Conservation (phyloP, 2,888 invertebrate species). For the Drosophila paranaensis region DNA sequence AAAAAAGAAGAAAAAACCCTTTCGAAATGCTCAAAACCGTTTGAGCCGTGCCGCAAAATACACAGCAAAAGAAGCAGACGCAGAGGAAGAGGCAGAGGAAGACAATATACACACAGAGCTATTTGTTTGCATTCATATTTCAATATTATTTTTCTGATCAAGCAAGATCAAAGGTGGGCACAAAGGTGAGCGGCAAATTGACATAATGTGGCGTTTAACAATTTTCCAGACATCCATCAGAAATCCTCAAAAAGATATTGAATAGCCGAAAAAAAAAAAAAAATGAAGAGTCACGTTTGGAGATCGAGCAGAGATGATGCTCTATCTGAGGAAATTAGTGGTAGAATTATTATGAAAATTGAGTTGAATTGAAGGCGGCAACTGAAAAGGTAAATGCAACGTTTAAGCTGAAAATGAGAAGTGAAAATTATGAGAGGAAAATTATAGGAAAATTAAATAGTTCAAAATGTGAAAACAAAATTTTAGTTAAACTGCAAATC, state of each 20-base stretch:
- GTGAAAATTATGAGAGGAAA: background rate
- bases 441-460: background rate
- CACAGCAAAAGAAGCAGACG: constrained; percentile 34
- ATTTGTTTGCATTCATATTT: constrained; percentile 77
- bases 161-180: constrained; percentile 63
- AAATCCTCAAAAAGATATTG: background rate
- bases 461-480: background rate
- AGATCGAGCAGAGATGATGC: background rate
- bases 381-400: background rate
- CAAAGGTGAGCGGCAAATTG: constrained; percentile 79
- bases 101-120: constrained; percentile 15
- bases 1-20: constrained; percentile 61
- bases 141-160: constrained; percentile 62
- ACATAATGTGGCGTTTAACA: constrained; percentile 84
- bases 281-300: constrained; percentile 38
- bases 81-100: constrained; percentile 7
- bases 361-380: background rate
- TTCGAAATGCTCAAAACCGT: constrained; percentile 55
- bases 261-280: constrained; percentile 22
- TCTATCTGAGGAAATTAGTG: constrained; percentile 17
- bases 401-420: background rate
- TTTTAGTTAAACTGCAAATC: background rate
- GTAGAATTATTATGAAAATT: constrained; percentile 5
- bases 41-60: constrained; percentile 72
- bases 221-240: constrained; percentile 75